Percentiles rank a stretch among this genome's conserved stretches.
Evolutionary conservation across 2,888 invertebrate genomes (phyloP).

Genomic region (Pandemis heparana): DNA sequence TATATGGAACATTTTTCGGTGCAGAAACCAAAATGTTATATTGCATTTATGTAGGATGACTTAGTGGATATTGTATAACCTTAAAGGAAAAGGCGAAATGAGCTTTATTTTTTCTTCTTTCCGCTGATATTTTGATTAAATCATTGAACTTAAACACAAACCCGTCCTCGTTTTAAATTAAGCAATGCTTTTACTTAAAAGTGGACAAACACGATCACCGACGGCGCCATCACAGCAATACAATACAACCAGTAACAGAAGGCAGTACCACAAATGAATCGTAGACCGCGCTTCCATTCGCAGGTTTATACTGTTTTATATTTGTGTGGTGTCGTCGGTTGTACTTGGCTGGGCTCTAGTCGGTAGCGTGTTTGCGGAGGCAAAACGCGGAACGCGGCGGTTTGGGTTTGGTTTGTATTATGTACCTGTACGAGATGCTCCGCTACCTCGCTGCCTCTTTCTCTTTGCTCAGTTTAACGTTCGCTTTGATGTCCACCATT

Average conservation of each 20-base stretch:
- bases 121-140: not conserved
- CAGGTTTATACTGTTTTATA: not conserved
- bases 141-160: constrained; percentile 5
- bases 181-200: constrained; percentile 38
- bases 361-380: constrained; percentile 36
- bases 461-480: constrained; percentile 28
- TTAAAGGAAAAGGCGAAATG: not conserved
- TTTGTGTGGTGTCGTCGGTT: constrained; percentile 15
- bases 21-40: no score
- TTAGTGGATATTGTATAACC: not conserved
- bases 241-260: constrained; percentile 15
- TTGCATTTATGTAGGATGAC: no score
- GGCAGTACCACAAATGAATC: not conserved
- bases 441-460: constrained; percentile 26
- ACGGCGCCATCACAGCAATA: constrained; percentile 43
- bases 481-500: not conserved
- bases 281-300: not conserved
- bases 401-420: constrained; percentile 11
- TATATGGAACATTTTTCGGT: no score
- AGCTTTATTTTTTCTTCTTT: not conserved
- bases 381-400: constrained; percentile 30
- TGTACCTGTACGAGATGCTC: constrained; percentile 18
- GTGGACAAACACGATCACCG: constrained; percentile 38
- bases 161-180: constrained; percentile 23
- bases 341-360: constrained; percentile 47